phyloP scores from a whole-genome alignment of 2,797 vertebrate genomes.

The Leptatherina wallacei region DNA sequence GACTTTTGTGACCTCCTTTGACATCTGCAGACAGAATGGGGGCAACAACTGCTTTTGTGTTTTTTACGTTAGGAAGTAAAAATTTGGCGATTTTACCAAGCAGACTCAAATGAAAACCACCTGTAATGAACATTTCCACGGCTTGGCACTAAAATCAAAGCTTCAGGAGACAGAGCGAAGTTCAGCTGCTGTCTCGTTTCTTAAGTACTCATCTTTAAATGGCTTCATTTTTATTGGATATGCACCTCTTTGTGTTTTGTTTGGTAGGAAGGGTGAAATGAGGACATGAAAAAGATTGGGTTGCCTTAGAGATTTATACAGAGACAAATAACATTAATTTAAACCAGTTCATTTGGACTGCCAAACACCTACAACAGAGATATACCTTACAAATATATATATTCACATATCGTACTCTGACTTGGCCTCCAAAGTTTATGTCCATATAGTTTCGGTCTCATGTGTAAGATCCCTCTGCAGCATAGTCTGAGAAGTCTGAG shows the following conservation, averaged over 20 bases:
- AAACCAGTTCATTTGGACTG: not conserved
- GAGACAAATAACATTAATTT: not conserved
- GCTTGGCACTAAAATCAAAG: not conserved
- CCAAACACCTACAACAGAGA: not conserved
- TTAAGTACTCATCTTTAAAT: not conserved
- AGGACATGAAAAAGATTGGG: slow-evolving; percentile 19
- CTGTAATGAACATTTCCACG: slow-evolving; percentile 1
- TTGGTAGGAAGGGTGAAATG: slow-evolving; percentile 4
- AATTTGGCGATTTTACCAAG: slow-evolving; percentile 4
- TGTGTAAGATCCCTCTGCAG: not conserved
- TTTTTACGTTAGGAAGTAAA: slow-evolving; percentile 21
- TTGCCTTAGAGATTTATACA: not conserved
- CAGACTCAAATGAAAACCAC: slow-evolving; percentile 16
- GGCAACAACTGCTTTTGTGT: slow-evolving; percentile 48
- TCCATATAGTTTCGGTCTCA: not conserved
- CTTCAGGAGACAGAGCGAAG: not conserved
- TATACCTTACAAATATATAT: not conserved
- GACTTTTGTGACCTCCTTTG: slow-evolving; percentile 68
- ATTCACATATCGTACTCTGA: not conserved
- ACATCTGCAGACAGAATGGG: slow-evolving; percentile 72
- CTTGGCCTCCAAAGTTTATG: slow-evolving; percentile 7
- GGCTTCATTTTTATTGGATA: not conserved
- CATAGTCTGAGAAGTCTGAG: not conserved
- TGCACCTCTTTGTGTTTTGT: not conserved
- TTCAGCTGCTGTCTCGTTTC: not conserved